A percentile compares a stretch with the other conserved stretches of the same genome.
These are phyloP conservation scores for Genyomyrus donnyi DNA, from an alignment of 2,113 vertebrate genomes.

Conservation along the genomic window DNA sequence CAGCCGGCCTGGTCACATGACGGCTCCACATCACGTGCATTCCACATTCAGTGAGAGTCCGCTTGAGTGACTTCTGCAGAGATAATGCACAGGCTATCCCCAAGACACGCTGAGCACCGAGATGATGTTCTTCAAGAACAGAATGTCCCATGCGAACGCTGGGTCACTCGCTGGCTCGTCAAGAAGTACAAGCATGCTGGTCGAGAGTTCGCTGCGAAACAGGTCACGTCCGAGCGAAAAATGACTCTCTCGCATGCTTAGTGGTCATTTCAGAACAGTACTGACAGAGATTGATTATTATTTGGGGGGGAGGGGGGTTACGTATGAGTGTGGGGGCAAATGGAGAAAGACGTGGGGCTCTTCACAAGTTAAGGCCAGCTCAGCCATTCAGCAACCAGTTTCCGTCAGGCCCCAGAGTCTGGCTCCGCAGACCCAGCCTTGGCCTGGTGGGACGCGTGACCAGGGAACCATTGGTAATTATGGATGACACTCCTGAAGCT, in stretches of 20 bases:
- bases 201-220: neutral
- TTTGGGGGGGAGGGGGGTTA: neutral
- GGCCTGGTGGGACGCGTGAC: neutral
- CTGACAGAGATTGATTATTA: neutral
- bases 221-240: neutral
- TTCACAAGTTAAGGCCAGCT: neutral
- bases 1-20: neutral
- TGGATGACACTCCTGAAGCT: neutral
- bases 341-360: neutral
- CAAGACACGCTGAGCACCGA: neutral
- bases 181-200: neutral
- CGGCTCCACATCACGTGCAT: neutral
- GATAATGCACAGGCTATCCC: neutral
- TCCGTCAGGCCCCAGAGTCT: neutral
- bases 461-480: neutral
- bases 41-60: neutral
- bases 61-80: neutral
- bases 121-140: neutral
- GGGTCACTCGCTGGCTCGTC: neutral
- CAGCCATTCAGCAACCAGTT: neutral
- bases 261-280: neutral
- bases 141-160: neutral
- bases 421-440: neutral
- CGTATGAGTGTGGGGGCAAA: neutral
- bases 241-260: neutral